Percentiles rank a stretch among this genome's conserved stretches.
Conservation (phyloP, 2,797 vertebrate genomes). For the Mormyrops boulengeri region DNA sequence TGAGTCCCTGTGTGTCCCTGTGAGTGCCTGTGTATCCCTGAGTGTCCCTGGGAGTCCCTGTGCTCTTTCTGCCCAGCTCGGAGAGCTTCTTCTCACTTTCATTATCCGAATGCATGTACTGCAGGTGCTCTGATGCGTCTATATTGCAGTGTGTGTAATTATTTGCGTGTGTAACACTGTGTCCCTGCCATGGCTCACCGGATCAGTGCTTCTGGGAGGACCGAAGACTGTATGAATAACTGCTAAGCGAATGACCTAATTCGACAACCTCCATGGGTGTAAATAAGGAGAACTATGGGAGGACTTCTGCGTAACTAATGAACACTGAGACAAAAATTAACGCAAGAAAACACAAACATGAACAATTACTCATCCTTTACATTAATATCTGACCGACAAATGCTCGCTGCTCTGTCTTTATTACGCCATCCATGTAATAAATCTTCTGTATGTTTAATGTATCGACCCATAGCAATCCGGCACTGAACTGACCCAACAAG, state of each 20-base stretch:
- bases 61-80: neutral
- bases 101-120: neutral
- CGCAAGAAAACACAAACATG: neutral
- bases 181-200: neutral
- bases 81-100: neutral
- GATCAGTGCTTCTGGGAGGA: neutral
- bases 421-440: neutral
- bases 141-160: neutral
- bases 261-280: neutral
- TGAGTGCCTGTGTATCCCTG: no score
- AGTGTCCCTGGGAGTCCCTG: neutral
- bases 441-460: neutral
- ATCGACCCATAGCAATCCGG: neutral
- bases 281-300: neutral
- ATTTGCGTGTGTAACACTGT: neutral
- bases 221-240: neutral
- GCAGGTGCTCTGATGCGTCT: neutral
- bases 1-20: no score
- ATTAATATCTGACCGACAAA: neutral
- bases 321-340: neutral
- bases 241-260: neutral
- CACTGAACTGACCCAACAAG: neutral
- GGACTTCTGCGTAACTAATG: neutral
- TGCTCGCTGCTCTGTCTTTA: neutral
- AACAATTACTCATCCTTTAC: neutral